Conservation (phyloP, 2,888 invertebrate species). For the Tridacna gigas region DNA sequence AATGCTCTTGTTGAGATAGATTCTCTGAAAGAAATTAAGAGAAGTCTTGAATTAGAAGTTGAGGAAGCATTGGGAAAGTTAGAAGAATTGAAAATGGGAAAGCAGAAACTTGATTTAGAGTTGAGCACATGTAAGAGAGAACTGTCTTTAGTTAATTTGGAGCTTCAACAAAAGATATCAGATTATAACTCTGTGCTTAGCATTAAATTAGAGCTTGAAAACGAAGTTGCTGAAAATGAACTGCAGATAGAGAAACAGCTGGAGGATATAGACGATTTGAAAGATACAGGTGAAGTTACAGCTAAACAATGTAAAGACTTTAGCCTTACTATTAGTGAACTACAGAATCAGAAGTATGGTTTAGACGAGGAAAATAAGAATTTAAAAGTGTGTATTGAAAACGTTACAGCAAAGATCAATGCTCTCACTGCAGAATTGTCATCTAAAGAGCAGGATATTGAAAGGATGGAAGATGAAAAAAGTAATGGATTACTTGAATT, state of each 20-base stretch:
- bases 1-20: constrained; percentile 24
- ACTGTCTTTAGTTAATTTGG: not conserved
- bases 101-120: not conserved
- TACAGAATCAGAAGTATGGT: not conserved
- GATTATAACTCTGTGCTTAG: not conserved
- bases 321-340: constrained; percentile 25
- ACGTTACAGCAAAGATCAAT: constrained; percentile 38
- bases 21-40: constrained; percentile 22
- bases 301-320: constrained; percentile 38
- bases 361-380: constrained; percentile 40
- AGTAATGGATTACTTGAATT: constrained; percentile 51
- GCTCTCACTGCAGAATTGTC: constrained; percentile 35
- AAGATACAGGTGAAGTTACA: constrained; percentile 32
- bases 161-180: not conserved
- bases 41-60: constrained; percentile 38
- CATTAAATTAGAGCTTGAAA: constrained; percentile 4
- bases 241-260: not conserved
- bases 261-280: constrained; percentile 34
- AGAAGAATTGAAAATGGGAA: not conserved
- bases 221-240: not conserved
- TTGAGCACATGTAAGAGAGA: not conserved
- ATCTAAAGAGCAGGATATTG: constrained; percentile 47
- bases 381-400: constrained; percentile 45
- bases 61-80: not conserved
- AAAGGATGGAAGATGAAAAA: constrained; percentile 43